Evolutionary conservation across 2,797 vertebrate genomes (phyloP).

Genomic region (Sternarchorhynchus goeldii): DNA sequence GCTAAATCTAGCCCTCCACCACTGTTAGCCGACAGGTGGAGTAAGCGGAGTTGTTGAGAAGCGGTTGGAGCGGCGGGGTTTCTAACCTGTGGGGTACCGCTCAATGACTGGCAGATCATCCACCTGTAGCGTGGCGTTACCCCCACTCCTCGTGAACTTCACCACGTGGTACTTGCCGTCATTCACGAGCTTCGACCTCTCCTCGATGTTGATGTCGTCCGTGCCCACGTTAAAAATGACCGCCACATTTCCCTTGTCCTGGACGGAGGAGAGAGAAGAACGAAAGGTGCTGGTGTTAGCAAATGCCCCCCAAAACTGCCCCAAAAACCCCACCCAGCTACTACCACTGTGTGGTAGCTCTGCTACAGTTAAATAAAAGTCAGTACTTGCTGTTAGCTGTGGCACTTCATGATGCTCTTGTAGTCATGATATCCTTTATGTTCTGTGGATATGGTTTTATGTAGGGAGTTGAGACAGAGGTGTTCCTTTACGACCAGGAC

Average conservation of each 20-base stretch:
- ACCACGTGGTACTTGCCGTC: constrained; percentile 99
- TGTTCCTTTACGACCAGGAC: too few species aligned
- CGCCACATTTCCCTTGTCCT: constrained; percentile 96
- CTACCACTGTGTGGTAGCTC: not conserved
- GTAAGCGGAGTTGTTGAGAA: constrained; percentile 4
- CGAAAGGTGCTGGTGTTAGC: not conserved
- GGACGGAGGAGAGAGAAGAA: constrained; percentile 59
- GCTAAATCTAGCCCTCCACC: constrained; percentile 9
- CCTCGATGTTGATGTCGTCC: constrained; percentile 98
- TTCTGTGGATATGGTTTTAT: too few species aligned
- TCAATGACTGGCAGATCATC: constrained; percentile 98
- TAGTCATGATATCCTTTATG: too few species aligned
- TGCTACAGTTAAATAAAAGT: too few species aligned
- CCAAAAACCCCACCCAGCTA: not conserved
- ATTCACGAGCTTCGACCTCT: constrained; percentile 97
- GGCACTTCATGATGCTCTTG: too few species aligned
- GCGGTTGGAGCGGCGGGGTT: constrained; percentile 44
- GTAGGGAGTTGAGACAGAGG: too few species aligned
- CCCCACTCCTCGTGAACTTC: constrained; percentile 97
- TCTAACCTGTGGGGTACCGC: constrained; percentile 98
- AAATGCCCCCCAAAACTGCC: too few species aligned
- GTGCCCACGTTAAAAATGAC: constrained; percentile 99
- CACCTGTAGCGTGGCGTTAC: constrained; percentile 99
- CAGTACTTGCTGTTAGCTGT: too few species aligned
- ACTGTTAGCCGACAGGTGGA: not conserved